These are phyloP conservation scores for Dunckerocampus dactyliophorus DNA, from an alignment of 2,113 vertebrate species.

Conservation along the genomic window DNA sequence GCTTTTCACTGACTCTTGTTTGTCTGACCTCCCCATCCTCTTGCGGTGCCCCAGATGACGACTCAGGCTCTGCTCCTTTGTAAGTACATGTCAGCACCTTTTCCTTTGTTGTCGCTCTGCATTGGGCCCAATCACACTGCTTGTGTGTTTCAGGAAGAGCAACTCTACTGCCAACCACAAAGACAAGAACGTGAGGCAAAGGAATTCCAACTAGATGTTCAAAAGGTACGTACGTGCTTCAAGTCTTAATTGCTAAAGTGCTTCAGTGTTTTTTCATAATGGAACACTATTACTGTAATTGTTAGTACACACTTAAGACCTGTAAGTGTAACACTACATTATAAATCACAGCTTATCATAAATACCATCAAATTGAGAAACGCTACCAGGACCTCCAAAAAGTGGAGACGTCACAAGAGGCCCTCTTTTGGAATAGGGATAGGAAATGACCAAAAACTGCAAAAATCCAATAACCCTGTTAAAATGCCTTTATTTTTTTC, in stretches of 20 bases:
- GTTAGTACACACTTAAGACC: too few relatives aligned
- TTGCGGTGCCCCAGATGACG: conserved; percentile 79
- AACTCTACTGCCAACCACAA: conserved; percentile 83
- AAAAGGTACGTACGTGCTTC: conserved; percentile 36
- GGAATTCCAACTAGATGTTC: conserved; percentile 82
- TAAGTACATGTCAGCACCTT: conserved; percentile 72
- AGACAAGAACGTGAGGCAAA: conserved; percentile 89
- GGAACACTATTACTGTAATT: too few relatives aligned
- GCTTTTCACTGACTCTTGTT: conserved; percentile 18
- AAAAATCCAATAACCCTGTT: too few relatives aligned
- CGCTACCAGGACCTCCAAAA: too few relatives aligned
- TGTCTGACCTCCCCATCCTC: background rate
- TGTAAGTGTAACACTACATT: too few relatives aligned
- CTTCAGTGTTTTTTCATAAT: too few relatives aligned
- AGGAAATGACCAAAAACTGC: too few relatives aligned
- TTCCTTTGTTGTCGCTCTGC: background rate
- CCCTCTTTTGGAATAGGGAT: too few relatives aligned
- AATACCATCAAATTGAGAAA: too few relatives aligned
- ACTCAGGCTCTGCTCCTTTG: conserved; percentile 89
- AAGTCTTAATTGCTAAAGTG: background rate
- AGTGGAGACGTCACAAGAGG: too few relatives aligned
- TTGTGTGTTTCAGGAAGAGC: conserved; percentile 81
- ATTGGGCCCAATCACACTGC: background rate
- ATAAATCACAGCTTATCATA: too few relatives aligned
- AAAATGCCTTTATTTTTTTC: too few relatives aligned